phyloP scores from a whole-genome alignment of 2,888 invertebrate species.

The Cecidostiba fungosa region DNA sequence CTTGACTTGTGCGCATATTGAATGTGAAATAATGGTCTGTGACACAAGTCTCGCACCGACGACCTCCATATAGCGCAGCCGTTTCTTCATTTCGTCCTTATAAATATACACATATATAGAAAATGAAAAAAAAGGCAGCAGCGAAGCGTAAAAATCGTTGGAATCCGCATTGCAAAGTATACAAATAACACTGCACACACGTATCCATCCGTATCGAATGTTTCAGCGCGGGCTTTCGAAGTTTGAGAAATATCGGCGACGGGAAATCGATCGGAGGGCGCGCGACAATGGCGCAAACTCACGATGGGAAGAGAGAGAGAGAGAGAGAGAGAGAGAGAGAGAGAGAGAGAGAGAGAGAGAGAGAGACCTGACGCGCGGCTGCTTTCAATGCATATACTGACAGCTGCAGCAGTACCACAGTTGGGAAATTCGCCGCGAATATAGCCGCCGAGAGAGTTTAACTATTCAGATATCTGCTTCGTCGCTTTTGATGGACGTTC shows the following conservation, averaged over 20 bases:
- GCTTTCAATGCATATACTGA: not conserved
- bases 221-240: not conserved
- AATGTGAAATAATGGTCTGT: too few relatives aligned
- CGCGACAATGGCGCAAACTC: conserved; percentile 26
- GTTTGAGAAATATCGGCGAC: conserved; percentile 1
- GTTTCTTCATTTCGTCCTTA: too few relatives aligned
- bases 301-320: not conserved
- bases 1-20: too few relatives aligned
- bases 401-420: not conserved
- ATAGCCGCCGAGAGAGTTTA: not conserved
- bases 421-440: not conserved
- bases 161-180: not conserved
- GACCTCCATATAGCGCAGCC: too few relatives aligned
- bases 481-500: not conserved
- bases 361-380: not conserved
- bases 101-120: not conserved
- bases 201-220: conserved; percentile 9
- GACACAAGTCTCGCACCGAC: too few relatives aligned
- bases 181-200: not conserved
- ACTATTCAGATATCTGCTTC: not conserved
- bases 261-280: conserved; percentile 22
- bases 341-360: too few relatives aligned
- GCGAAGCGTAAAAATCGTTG: not conserved
- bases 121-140: not conserved
- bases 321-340: too few relatives aligned